These are phyloP conservation scores for Lampris megalopsis DNA, from an alignment of 2,113 vertebrate species.

Conservation along the genomic window DNA sequence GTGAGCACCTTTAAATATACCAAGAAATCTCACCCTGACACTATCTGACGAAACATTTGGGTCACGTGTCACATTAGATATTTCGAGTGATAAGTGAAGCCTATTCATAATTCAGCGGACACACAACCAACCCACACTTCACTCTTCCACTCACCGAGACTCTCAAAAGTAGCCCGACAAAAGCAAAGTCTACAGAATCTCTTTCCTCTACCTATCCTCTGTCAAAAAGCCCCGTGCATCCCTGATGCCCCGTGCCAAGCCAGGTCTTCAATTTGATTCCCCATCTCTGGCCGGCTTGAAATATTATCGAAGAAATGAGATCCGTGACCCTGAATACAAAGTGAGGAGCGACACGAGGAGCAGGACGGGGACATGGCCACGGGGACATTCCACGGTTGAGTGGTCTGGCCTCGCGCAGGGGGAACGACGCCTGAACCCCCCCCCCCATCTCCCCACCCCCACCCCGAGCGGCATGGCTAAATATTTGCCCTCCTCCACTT, in stretches of 20 bases:
- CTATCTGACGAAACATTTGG: conserved; percentile 25
- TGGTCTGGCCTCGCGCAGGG: conserved; percentile 57
- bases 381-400: conserved; percentile 57
- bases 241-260: conserved; percentile 65
- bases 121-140: conserved; percentile 51
- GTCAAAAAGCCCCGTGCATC: conserved; percentile 57
- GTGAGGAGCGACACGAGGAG: conserved; percentile 54
- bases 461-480: conserved; percentile 78
- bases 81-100: conserved; percentile 38
- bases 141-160: conserved; percentile 43
- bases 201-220: conserved; percentile 53
- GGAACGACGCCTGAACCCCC: conserved; percentile 56
- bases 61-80: conserved; percentile 56
- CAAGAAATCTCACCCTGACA: conserved; percentile 26
- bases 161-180: conserved; percentile 47
- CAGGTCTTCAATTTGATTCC: conserved; percentile 84
- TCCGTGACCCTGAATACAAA: conserved; percentile 88
- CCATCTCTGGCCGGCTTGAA: conserved; percentile 83
- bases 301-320: conserved; percentile 87
- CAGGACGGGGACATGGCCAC: conserved; percentile 59
- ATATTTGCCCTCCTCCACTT: conserved; percentile 82
- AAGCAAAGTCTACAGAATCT: conserved; percentile 60
- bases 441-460: conserved; percentile 60
- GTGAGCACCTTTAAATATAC: conserved; percentile 21
- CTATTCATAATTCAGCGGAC: conserved; percentile 32